Conservation (phyloP, 2,113 vertebrate genomes). For the Chascanopsetta lugubris region DNA sequence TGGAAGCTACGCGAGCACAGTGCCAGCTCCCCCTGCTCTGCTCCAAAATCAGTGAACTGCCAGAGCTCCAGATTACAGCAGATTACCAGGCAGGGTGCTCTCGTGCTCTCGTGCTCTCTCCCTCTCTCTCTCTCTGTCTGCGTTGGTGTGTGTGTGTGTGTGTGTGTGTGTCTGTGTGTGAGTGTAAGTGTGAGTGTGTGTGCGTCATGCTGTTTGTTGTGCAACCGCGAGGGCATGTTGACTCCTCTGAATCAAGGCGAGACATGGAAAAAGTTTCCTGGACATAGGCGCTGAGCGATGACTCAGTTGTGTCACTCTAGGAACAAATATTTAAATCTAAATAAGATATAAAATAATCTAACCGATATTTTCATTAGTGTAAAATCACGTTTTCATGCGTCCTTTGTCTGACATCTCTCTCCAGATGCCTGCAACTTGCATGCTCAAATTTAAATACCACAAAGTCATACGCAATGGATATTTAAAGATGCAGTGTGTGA, state of each 20-base stretch:
- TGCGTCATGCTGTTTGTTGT: constrained; percentile 38
- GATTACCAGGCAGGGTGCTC: constrained; percentile 67
- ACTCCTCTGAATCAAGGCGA: constrained; percentile 6
- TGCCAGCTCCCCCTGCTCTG: constrained; percentile 50
- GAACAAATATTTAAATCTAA: no score
- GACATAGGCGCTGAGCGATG: not conserved
- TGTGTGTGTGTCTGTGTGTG: no score
- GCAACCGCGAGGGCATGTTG: constrained; percentile 25
- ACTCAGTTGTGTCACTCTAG: no score
- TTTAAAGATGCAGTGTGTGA: no score
- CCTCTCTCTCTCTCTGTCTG: constrained; percentile 34
- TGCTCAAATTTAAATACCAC: no score
- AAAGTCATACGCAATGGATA: no score
- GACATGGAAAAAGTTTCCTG: constrained; percentile 16
- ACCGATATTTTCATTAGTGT: no score
- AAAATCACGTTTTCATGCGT: no score
- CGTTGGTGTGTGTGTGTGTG: constrained; percentile 18
- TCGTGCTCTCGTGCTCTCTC: constrained; percentile 48
- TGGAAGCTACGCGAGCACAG: constrained; percentile 57
- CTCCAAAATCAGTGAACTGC: constrained; percentile 63
- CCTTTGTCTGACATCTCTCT: no score
- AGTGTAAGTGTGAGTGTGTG: constrained; percentile 14
- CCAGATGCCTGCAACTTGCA: no score
- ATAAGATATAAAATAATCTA: no score
- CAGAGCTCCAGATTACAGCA: constrained; percentile 75